These are phyloP conservation scores for Archegozetes longisetosus DNA, from an alignment of 1,140 invertebrate genomes.

Conservation along the genomic window DNA sequence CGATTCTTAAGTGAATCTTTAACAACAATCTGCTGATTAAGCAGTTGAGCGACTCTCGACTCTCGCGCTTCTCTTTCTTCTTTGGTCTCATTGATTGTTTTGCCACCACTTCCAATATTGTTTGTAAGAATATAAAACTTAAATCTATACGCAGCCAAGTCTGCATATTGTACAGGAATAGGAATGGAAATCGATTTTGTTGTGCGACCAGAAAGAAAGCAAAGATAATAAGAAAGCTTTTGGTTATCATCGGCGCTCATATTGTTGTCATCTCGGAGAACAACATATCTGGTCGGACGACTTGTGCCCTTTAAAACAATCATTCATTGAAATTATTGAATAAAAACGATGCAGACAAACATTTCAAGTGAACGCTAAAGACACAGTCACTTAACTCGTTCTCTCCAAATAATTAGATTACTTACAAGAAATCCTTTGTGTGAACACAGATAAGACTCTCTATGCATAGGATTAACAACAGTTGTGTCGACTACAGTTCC, in stretches of 20 bases:
- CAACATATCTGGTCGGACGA: neutral
- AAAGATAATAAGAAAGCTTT: neutral
- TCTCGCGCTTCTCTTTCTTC: no score
- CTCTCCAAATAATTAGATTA: neutral
- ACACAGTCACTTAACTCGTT: neutral
- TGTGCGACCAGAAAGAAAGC: conserved; percentile 2
- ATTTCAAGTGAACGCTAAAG: neutral
- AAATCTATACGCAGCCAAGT: neutral
- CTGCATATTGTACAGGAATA: conserved; percentile 1
- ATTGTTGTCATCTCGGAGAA: neutral
- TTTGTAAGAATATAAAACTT: neutral
- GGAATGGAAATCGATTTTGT: neutral
- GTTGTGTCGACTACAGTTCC: conserved; percentile 9
- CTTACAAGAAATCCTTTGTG: conserved; percentile 5
- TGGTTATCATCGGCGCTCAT: neutral
- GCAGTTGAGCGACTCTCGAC: neutral
- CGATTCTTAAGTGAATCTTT: neutral
- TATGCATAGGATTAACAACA: neutral
- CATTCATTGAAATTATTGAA: no score
- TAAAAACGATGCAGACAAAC: no score
- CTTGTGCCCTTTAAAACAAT: neutral
- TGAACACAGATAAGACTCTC: conserved; percentile 2
- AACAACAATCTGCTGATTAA: neutral
- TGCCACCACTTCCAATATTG: no score
- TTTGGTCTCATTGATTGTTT: no score